Evolutionary conservation across 2,797 vertebrate species (phyloP).

Genomic region (Centroberyx gerrardi): DNA sequence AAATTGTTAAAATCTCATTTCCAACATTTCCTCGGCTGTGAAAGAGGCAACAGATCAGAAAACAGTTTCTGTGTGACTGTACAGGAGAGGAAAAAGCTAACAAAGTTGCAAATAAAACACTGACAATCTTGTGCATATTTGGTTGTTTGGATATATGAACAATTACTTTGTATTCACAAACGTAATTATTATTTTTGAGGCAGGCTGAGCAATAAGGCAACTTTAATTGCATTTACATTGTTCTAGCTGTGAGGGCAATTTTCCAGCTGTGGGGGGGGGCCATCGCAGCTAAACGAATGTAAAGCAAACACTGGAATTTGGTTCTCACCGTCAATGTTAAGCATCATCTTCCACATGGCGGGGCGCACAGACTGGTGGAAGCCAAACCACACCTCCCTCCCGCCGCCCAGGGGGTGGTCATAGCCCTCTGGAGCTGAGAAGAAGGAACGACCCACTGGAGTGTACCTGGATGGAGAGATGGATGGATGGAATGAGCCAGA

Average conservation of each 20-base stretch:
- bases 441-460: conserved; percentile 98
- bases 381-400: conserved; percentile 99
- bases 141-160: conserved; percentile 1
- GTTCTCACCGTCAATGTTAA: conserved; percentile 97
- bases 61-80: conserved; percentile 24
- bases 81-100: not conserved
- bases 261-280: not conserved
- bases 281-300: not conserved
- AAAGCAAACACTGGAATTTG: not conserved
- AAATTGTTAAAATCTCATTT: conserved; percentile 58
- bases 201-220: not conserved
- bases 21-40: conserved; percentile 24
- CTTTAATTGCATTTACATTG: not conserved
- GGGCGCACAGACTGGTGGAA: conserved; percentile 99
- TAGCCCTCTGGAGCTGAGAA: conserved; percentile 99
- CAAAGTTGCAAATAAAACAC: not conserved
- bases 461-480: conserved; percentile 87
- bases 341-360: conserved; percentile 99
- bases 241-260: not conserved
- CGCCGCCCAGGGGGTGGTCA: conserved; percentile 97
- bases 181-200: not conserved
- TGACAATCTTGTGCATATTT: not conserved
- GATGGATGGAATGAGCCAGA: not conserved
- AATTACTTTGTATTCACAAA: not conserved
- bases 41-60: conserved; percentile 9